Conservation (phyloP, 92 coral and sea anemone species). For the Isaurus tuberculatus region DNA sequence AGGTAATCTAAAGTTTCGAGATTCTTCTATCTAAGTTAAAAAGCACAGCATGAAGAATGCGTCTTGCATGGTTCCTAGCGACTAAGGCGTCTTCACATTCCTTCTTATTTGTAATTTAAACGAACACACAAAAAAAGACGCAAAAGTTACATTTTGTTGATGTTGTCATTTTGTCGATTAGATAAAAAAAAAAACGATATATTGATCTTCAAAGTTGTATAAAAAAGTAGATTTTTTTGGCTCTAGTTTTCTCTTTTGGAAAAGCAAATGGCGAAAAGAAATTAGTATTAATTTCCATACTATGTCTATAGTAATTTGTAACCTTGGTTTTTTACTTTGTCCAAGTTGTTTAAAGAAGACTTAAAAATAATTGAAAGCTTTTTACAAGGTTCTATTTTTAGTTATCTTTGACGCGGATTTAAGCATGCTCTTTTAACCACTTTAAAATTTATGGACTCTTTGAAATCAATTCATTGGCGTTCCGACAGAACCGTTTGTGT, state of each 20-base stretch:
- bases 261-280: background rate
- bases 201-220: background rate
- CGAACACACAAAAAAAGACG: background rate
- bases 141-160: too few relatives aligned
- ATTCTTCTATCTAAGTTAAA: slow-evolving; percentile 6
- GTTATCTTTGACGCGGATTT: background rate
- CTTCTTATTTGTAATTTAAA: slow-evolving; percentile 8
- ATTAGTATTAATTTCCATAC: background rate
- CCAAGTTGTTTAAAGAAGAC: background rate
- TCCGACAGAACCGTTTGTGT: background rate
- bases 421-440: background rate
- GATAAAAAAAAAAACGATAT: background rate
- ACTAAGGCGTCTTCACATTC: background rate
- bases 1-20: slow-evolving; percentile 9
- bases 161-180: background rate
- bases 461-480: background rate
- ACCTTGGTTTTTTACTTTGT: background rate
- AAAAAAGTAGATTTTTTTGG: background rate
- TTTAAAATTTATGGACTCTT: background rate
- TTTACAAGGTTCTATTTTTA: background rate
- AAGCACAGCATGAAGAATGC: slow-evolving; percentile 15
- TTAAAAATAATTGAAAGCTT: background rate
- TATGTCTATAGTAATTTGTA: background rate
- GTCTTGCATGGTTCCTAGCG: slow-evolving; percentile 6
- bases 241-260: background rate